Base-by-base conservation (phyloP, 2,888 invertebrate species). In the Campoplex nolae region DNA sequence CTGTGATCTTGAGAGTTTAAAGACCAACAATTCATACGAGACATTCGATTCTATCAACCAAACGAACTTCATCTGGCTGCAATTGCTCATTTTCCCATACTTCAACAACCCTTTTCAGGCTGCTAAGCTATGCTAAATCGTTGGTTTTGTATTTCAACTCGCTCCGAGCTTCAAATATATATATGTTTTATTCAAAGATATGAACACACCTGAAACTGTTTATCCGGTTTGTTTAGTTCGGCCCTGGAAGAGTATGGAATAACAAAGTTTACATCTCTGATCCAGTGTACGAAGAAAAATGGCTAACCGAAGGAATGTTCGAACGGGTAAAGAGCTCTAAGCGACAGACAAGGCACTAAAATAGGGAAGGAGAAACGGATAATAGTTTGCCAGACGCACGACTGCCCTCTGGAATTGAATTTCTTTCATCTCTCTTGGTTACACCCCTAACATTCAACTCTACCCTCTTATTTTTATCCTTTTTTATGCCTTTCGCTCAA, bases 301-400 rank as follows among this genome's bases (percentile, higher is more conserved):
- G 16, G 16, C 28, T 45, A 77, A 65, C 0, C 16, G 71, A 45
- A 67, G n/a, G n/a, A 65, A 28, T 18, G 42, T 51, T 42, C 32
- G 67, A 54, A 23, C 56, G 74, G 54, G 35, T 45, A 42, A 45
- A 45, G 81, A 54, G 45, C 65, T 62, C 13, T 71, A 32, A 28
- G 23, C 65, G 68, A 70, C 11, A 51, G 70, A 48, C 62, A 48
- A 56, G 51, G 58, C n/a, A 58, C 68, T 48, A 51, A 78, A 80
- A 85, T 32, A 23, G 58, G 58, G 71, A 16, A 28, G 51, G 56
- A 78, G 82, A 68, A 73, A 70, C 70, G 71, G 83, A 73, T 83
- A 83, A 85, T 78, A 51, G 77, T 75, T 83, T 70, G 58, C 56
- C 42, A 81, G 83, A 83, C 77, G 82, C 86, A 86, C 84, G 70